Conservation (phyloP, 2,113 vertebrate genomes). For the Corydoras sp. region DNA sequence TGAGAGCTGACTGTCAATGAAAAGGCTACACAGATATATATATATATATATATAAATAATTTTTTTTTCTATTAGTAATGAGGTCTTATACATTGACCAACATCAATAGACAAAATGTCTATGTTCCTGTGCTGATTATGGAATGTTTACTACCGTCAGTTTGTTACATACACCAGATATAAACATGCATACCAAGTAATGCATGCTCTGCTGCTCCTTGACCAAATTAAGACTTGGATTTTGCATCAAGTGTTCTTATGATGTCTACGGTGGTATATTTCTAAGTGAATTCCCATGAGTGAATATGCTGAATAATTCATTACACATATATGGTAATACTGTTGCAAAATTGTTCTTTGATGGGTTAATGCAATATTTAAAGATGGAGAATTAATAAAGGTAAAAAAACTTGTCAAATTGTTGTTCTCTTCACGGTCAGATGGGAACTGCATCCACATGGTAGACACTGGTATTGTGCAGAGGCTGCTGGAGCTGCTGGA, state of each 20-base stretch:
- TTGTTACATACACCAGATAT: conserved; percentile 23
- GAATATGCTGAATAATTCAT: too few relatives aligned
- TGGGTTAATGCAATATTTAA: too few relatives aligned
- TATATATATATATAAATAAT: too few relatives aligned
- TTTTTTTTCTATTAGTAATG: too few relatives aligned
- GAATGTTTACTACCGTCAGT: background rate
- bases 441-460: conserved; percentile 98
- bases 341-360: background rate
- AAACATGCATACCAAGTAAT: conserved; percentile 10
- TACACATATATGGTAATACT: background rate
- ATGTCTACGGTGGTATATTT: background rate
- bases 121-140: background rate
- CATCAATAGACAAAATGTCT: too few relatives aligned
- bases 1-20: too few relatives aligned
- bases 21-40: too few relatives aligned
- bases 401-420: background rate
- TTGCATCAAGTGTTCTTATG: conserved; percentile 10
- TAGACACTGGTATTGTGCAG: conserved; percentile 92
- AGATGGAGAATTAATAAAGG: background rate
- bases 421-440: conserved; percentile 59
- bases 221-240: conserved; percentile 34
- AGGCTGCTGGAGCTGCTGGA: conserved; percentile 89
- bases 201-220: conserved; percentile 13
- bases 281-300: conserved; percentile 1
- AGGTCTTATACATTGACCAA: too few relatives aligned